Percentiles rank a stretch among this genome's conserved stretches.
phyloP scores from a whole-genome alignment of 2,113 vertebrate genomes.

The Brienomyrus longianalis region DNA sequence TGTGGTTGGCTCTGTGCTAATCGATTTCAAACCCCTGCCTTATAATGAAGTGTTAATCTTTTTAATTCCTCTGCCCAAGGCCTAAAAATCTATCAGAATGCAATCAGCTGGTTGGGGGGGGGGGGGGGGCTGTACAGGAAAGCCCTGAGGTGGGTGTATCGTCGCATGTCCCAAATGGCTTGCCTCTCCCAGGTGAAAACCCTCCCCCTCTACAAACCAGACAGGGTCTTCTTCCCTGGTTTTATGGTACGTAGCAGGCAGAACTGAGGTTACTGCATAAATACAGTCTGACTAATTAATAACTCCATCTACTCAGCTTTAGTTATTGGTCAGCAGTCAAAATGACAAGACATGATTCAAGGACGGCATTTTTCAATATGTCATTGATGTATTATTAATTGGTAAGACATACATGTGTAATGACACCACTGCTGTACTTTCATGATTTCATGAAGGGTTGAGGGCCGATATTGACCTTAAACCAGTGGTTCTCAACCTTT shows the following conservation, averaged over 20 bases:
- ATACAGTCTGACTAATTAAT: background rate
- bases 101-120: conserved; percentile 48
- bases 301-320: background rate
- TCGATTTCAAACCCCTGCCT: conserved; percentile 57
- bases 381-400: background rate
- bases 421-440: background rate
- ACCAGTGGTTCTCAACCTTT: too few relatives aligned
- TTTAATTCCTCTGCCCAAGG: conserved; percentile 65
- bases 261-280: background rate
- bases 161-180: background rate
- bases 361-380: background rate
- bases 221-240: background rate
- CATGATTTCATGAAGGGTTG: background rate
- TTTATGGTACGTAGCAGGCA: background rate
- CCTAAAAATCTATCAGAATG: conserved; percentile 68
- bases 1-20: conserved; percentile 57
- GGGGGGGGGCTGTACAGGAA: background rate
- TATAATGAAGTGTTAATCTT: conserved; percentile 73
- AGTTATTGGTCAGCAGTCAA: background rate
- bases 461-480: background rate
- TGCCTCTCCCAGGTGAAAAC: background rate
- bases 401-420: background rate
- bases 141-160: background rate
- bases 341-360: background rate
- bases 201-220: background rate